These are phyloP conservation scores for Symphodus melops DNA, from an alignment of 2,113 vertebrate genomes.

Conservation along the genomic window DNA sequence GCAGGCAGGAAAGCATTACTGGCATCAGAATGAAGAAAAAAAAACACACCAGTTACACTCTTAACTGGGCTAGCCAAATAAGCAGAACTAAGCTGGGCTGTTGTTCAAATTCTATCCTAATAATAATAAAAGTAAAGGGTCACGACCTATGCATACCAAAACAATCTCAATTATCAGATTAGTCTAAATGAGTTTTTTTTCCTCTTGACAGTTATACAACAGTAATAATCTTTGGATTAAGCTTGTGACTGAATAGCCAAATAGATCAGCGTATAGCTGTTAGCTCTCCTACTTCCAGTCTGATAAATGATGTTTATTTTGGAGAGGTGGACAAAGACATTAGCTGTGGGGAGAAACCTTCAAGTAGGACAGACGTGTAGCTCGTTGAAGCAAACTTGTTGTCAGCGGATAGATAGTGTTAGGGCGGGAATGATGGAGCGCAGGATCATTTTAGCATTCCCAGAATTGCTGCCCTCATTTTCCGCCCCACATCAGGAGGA, in stretches of 20 bases:
- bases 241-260: not conserved
- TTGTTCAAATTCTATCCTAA: not conserved
- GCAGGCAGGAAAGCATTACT: constrained; percentile 11
- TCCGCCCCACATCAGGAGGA: constrained; percentile 81
- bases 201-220: not conserved
- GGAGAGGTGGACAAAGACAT: not conserved
- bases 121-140: not conserved
- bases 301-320: constrained; percentile 6
- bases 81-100: not conserved
- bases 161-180: not conserved
- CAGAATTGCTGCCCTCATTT: constrained; percentile 79
- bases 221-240: too few species aligned
- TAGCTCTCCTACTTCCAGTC: constrained; percentile 1
- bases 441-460: constrained; percentile 56
- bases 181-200: not conserved
- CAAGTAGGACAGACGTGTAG: not conserved
- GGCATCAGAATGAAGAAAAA: constrained; percentile 16
- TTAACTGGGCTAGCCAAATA: not conserved
- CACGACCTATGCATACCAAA: not conserved
- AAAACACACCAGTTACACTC: not conserved
- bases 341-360: not conserved
- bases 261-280: constrained; percentile 3
- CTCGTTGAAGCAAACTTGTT: constrained; percentile 17
- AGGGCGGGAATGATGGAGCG: constrained; percentile 2
- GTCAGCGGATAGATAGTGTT: constrained; percentile 11